Evolutionary conservation across 2,113 vertebrate genomes (phyloP).

Genomic region (Gorsachius goisagi): DNA sequence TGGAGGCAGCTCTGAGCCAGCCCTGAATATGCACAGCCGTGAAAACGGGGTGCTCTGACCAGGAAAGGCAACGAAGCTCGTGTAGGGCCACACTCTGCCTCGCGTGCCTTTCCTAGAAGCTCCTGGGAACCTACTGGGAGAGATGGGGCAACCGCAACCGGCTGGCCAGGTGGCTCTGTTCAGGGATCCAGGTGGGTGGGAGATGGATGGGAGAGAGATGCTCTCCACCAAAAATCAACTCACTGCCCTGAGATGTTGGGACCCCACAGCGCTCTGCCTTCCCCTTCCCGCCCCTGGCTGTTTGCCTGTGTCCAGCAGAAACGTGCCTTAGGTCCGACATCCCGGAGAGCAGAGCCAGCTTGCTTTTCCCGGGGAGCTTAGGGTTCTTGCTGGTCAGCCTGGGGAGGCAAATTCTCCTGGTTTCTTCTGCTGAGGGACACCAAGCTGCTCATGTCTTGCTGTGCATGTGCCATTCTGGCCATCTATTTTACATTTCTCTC

Average conservation of each 20-base stretch:
- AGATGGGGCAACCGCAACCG: fast-evolving
- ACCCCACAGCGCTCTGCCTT: background rate
- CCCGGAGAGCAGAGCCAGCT: background rate
- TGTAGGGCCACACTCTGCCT: background rate
- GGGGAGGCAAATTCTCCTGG: background rate
- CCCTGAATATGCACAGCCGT: background rate
- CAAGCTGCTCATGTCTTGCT: background rate
- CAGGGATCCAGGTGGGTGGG: background rate
- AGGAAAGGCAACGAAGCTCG: background rate
- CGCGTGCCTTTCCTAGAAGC: background rate
- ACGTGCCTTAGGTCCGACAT: background rate
- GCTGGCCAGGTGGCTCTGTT: background rate
- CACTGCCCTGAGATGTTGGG: background rate
- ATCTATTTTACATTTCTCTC: background rate
- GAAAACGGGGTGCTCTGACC: background rate
- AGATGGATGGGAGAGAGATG: background rate
- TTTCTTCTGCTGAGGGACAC: background rate
- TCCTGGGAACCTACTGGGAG: background rate
- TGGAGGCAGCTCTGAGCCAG: background rate
- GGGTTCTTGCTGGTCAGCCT: background rate
- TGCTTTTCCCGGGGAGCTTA: too few species aligned
- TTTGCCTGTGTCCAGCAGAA: background rate
- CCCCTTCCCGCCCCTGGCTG: background rate
- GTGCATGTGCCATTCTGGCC: background rate
- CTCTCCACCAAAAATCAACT: background rate